phyloP scores from a whole-genome alignment of 2,888 invertebrate genomes.

The Busseola fusca region DNA sequence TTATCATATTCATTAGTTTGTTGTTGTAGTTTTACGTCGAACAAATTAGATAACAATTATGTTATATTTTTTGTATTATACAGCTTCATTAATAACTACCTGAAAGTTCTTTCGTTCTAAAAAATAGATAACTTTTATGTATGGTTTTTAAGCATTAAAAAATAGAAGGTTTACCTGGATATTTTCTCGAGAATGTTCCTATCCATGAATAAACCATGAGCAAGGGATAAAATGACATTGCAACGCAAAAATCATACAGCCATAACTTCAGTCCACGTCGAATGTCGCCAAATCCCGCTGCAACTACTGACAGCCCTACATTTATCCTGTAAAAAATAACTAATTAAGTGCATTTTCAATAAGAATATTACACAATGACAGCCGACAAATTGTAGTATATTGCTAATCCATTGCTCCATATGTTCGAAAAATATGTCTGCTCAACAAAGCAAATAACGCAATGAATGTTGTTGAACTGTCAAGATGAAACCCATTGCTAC shows the following conservation, averaged over 20 bases:
- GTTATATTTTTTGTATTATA: neutral
- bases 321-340: constrained; percentile 74
- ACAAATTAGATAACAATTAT: neutral
- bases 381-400: too few species aligned
- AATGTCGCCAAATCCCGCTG: constrained; percentile 81
- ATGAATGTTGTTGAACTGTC: too few species aligned
- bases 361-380: constrained; percentile 15
- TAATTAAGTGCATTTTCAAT: constrained; percentile 18
- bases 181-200: constrained; percentile 66
- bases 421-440: too few species aligned
- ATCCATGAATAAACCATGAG: constrained; percentile 71
- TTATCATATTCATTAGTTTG: neutral
- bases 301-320: constrained; percentile 75
- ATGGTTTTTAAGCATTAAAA: neutral
- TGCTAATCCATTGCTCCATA: too few species aligned
- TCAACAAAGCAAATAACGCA: too few species aligned
- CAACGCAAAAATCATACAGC: constrained; percentile 76
- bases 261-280: constrained; percentile 77
- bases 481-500: too few species aligned
- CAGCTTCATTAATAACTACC: constrained; percentile 2
- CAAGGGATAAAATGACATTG: constrained; percentile 76
- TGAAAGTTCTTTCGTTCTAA: neutral
- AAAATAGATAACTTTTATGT: neutral
- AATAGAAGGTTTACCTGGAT: constrained; percentile 67
- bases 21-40: neutral